phyloP scores from a whole-genome alignment of 2,888 invertebrate species.

The Sinelater perroti region DNA sequence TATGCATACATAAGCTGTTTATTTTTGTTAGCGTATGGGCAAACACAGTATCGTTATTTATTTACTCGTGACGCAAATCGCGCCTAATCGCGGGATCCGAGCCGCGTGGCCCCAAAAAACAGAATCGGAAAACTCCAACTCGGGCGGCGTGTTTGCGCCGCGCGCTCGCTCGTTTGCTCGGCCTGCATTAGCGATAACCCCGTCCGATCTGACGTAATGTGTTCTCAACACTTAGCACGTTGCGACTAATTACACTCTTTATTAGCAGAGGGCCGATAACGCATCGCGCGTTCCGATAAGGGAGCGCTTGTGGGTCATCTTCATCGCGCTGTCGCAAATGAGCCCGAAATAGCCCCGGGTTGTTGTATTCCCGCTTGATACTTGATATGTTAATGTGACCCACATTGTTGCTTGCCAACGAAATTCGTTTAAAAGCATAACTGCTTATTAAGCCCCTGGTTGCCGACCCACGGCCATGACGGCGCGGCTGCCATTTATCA shows the following conservation, averaged over 20 bases:
- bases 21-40: too few species aligned
- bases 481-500: slow-evolving; percentile 4
- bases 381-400: slow-evolving; percentile 22
- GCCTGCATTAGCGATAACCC: slow-evolving; percentile 9
- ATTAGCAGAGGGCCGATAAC: slow-evolving; percentile 17
- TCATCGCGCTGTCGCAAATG: slow-evolving; percentile 15
- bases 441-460: slow-evolving; percentile 12
- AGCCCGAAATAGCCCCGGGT: slow-evolving; percentile 3
- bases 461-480: slow-evolving; percentile 9
- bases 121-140: too few species aligned
- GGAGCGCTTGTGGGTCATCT: slow-evolving; percentile 13
- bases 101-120: too few species aligned
- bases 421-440: slow-evolving; percentile 17
- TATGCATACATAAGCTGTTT: too few species aligned
- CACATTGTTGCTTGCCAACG: slow-evolving; percentile 19
- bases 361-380: slow-evolving; percentile 3
- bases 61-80: slow-evolving; percentile 8
- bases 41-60: background rate
- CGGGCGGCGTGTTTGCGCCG: too few species aligned
- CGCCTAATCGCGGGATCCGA: too few species aligned
- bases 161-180: slow-evolving; percentile 19
- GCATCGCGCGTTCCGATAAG: slow-evolving; percentile 2
- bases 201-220: slow-evolving; percentile 22
- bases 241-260: slow-evolving; percentile 19
- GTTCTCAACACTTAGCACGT: slow-evolving; percentile 15